These are phyloP conservation scores for Apostichopus japonicus DNA, from an alignment of 35 echinoderm and acorn worm genomes.

Conservation along the genomic window DNA sequence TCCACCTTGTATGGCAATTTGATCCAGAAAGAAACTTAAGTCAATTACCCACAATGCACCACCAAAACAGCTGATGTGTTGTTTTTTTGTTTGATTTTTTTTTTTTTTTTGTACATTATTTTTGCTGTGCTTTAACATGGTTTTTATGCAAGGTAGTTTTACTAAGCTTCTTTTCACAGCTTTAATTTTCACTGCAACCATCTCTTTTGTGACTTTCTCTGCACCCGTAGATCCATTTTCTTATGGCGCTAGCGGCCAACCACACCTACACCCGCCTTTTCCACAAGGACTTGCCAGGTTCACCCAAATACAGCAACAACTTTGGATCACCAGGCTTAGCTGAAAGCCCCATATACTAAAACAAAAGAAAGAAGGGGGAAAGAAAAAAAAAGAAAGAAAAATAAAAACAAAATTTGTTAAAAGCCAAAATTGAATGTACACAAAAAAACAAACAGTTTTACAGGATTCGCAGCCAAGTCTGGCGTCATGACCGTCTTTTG, in stretches of 20 bases:
- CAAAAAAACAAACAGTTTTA: slow-evolving; percentile 6
- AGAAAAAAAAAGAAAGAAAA: neutral
- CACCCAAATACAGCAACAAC: slow-evolving; percentile 78
- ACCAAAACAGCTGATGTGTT: slow-evolving; percentile 14
- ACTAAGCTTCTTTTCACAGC: slow-evolving; percentile 53
- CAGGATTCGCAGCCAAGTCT: neutral
- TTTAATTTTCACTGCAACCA: slow-evolving; percentile 49
- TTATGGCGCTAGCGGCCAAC: slow-evolving; percentile 92
- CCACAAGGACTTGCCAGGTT: slow-evolving; percentile 70
- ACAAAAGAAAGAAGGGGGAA: neutral
- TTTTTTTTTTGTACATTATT: slow-evolving; percentile 13
- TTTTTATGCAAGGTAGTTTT: slow-evolving; percentile 52
- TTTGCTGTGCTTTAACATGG: slow-evolving; percentile 40
- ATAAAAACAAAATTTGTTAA: no score
- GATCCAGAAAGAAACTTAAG: no score
- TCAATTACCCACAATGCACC: no score
- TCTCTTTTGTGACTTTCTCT: slow-evolving; percentile 32
- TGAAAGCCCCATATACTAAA: slow-evolving; percentile 64
- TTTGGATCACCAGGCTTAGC: slow-evolving; percentile 63
- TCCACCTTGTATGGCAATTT: no score
- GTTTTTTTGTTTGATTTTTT: slow-evolving; percentile 6
- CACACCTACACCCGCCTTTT: slow-evolving; percentile 90
- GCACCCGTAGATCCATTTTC: slow-evolving; percentile 82
- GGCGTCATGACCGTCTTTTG: slow-evolving; percentile 44
- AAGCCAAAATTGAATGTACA: slow-evolving; percentile 1